phyloP scores from a whole-genome alignment of 2,888 invertebrate species.

The Polydrusus pterygomalis region DNA sequence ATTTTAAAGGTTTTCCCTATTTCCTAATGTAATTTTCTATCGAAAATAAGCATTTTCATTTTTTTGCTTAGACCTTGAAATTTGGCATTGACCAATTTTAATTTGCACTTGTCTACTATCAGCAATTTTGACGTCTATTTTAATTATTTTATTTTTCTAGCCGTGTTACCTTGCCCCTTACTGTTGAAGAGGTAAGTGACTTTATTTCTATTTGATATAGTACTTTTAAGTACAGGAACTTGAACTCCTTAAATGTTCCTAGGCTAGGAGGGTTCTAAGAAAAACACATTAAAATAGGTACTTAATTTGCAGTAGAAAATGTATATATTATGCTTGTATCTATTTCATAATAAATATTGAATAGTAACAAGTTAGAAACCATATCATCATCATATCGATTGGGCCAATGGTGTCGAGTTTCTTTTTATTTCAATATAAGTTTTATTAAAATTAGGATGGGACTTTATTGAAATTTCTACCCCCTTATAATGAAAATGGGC shows the following conservation, averaged over 20 bases:
- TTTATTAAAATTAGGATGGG: too few relatives aligned
- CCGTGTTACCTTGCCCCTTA: conserved; percentile 96
- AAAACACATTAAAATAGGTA: too few relatives aligned
- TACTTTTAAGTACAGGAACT: background rate
- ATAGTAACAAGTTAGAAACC: too few relatives aligned
- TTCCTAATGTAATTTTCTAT: background rate
- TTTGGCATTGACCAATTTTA: conserved; percentile 59
- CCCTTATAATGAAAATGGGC: too few relatives aligned
- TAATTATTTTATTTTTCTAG: conserved; percentile 77
- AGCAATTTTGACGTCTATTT: conserved; percentile 48
- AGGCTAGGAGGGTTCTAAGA: too few relatives aligned
- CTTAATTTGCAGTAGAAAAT: too few relatives aligned
- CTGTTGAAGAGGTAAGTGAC: conserved; percentile 94
- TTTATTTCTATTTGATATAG: conserved; percentile 45
- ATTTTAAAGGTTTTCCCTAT: conserved; percentile 10
- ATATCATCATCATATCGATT: too few relatives aligned
- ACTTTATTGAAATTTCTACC: too few relatives aligned
- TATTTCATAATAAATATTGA: too few relatives aligned
- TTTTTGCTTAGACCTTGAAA: conserved; percentile 58
- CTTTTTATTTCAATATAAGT: too few relatives aligned
- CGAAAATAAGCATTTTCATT: conserved; percentile 14
- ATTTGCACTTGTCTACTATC: conserved; percentile 46
- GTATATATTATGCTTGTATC: too few relatives aligned
- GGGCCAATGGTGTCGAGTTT: too few relatives aligned
- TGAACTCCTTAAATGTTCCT: background rate